Conservation (phyloP, 2,113 vertebrate species). For the Malurus melanocephalus region DNA sequence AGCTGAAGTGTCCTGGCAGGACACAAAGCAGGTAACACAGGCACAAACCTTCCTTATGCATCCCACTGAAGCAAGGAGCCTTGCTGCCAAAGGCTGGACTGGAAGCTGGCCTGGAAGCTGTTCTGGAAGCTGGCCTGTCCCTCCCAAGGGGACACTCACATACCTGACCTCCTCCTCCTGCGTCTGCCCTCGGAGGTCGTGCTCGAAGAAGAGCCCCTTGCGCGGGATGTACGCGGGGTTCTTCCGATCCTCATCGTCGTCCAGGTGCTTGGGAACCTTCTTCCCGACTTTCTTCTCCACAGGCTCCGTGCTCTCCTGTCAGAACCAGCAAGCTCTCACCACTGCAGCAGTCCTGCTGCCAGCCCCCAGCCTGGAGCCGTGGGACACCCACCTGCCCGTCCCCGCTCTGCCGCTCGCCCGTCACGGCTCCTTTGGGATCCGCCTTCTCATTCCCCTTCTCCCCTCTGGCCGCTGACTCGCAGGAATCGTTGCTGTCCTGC, state of each 20-base stretch:
- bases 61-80: background rate
- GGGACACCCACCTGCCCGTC: conserved; percentile 88
- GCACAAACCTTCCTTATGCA: background rate
- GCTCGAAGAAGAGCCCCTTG: conserved; percentile 97
- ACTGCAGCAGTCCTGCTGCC: conserved; percentile 44
- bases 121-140: background rate
- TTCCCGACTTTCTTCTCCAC: conserved; percentile 84
- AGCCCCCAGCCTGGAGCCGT: background rate
- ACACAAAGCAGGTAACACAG: rapidly evolving
- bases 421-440: conserved; percentile 79
- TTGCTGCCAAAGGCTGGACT: background rate
- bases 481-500: conserved; percentile 67
- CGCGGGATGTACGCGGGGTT: conserved; percentile 96
- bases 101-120: background rate
- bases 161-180: conserved; percentile 93
- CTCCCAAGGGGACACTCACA: background rate
- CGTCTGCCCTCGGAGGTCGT: conserved; percentile 91
- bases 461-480: conserved; percentile 65
- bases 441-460: conserved; percentile 75
- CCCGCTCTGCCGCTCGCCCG: conserved; percentile 93
- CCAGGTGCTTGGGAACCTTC: conserved; percentile 87
- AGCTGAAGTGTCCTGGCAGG: background rate
- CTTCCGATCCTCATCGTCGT: conserved; percentile 94
- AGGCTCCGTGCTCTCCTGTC: conserved; percentile 92
- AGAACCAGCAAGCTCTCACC: conserved; percentile 29